Conservation (phyloP, 2,113 vertebrate genomes). For the Callipepla squamata region DNA sequence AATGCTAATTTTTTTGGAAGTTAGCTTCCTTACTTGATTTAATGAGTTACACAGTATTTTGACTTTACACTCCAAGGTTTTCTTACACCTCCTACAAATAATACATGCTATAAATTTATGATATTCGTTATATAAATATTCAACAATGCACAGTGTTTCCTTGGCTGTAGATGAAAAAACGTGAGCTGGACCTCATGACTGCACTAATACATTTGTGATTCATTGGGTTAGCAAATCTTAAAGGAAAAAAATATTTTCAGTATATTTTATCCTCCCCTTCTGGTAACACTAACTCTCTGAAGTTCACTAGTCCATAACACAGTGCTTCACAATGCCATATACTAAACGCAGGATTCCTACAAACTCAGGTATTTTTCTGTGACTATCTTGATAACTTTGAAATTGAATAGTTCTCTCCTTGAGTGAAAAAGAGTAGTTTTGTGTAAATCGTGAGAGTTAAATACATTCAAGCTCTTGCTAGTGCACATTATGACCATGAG, state of each 20-base stretch:
- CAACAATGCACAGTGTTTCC: background rate
- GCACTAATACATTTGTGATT: background rate
- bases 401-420: background rate
- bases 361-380: background rate
- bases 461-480: background rate
- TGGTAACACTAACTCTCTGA: background rate
- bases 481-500: rapidly evolving
- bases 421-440: background rate
- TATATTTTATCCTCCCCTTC: background rate
- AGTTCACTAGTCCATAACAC: background rate
- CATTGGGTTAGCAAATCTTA: background rate
- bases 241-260: background rate
- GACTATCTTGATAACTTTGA: background rate
- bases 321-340: background rate
- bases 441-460: background rate
- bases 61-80: background rate
- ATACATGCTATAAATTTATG: background rate
- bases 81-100: background rate
- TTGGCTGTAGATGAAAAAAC: background rate
- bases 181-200: background rate
- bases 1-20: background rate
- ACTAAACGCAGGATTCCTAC: background rate
- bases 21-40: background rate
- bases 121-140: background rate
- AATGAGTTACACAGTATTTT: background rate